Percentiles rank a stretch among this genome's conserved stretches.
These are phyloP conservation scores for Ifrita kowaldi DNA, from an alignment of 2,113 vertebrate species.

Conservation along the genomic window DNA sequence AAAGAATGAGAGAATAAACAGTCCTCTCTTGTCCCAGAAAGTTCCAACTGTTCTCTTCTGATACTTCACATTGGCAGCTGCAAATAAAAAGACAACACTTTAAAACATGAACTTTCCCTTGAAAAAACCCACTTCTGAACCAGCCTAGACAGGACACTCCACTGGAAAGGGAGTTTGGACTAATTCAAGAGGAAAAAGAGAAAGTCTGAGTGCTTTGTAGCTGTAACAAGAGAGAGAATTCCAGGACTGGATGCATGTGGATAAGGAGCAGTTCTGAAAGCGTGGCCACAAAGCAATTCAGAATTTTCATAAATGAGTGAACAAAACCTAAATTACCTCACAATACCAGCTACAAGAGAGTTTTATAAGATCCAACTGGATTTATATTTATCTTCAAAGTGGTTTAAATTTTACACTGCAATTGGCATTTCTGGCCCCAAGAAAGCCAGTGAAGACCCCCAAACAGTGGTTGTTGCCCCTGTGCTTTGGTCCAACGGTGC, in stretches of 20 bases:
- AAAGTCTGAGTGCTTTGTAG: neutral
- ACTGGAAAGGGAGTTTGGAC: neutral
- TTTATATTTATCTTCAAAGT: neutral
- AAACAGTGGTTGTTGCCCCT: neutral
- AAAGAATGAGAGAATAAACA: slow-evolving; percentile 11
- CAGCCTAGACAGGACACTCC: neutral
- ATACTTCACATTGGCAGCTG: slow-evolving; percentile 66
- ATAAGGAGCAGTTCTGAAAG: neutral
- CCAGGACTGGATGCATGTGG: rapidly evolving
- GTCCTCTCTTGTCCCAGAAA: slow-evolving; percentile 6
- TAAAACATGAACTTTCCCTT: neutral
- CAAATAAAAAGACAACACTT: slow-evolving; percentile 23
- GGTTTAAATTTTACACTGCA: neutral
- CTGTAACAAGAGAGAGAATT: neutral
- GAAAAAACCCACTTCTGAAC: neutral
- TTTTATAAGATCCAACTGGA: neutral
- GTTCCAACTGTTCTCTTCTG: neutral
- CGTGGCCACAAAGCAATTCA: neutral
- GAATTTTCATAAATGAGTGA: neutral
- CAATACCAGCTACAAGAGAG: neutral
- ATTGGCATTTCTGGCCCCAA: neutral
- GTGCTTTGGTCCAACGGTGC: neutral
- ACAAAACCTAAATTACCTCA: neutral
- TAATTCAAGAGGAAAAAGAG: neutral
- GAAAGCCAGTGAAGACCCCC: neutral